These are phyloP conservation scores for Drosophila antonietae DNA, from an alignment of 2,888 invertebrate species.

Conservation along the genomic window DNA sequence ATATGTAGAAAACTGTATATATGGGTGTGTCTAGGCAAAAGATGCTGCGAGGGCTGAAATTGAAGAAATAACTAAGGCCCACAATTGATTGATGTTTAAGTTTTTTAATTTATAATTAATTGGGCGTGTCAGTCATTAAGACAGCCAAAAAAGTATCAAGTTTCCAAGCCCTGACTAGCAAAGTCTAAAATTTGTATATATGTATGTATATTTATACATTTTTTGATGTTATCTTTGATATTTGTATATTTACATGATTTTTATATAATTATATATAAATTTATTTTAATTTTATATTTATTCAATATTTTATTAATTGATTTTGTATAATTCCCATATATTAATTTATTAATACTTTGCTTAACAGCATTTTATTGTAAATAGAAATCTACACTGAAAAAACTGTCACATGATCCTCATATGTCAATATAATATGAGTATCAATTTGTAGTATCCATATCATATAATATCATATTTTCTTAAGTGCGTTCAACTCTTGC, in stretches of 20 bases:
- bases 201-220: too few species aligned
- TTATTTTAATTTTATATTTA: not conserved
- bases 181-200: not conserved
- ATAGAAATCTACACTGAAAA: not conserved
- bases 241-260: not conserved
- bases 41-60: constrained; percentile 54
- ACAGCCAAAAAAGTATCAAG: not conserved
- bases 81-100: constrained; percentile 1
- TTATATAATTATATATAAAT: not conserved
- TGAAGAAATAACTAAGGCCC: not conserved
- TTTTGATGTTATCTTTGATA: too few species aligned
- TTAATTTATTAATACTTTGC: not conserved
- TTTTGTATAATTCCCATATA: too few species aligned
- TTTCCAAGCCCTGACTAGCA: not conserved
- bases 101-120: constrained; percentile 1
- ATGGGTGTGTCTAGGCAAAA: not conserved
- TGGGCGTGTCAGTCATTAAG: not conserved
- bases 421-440: not conserved
- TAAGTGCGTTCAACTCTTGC: not conserved
- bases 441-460: not conserved
- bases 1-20: constrained; percentile 48
- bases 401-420: not conserved
- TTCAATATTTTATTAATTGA: not conserved
- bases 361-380: not conserved
- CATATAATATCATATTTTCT: not conserved